These are phyloP conservation scores for Scyliorhinus canicula DNA, from an alignment of 2,797 vertebrate species.

Conservation along the genomic window DNA sequence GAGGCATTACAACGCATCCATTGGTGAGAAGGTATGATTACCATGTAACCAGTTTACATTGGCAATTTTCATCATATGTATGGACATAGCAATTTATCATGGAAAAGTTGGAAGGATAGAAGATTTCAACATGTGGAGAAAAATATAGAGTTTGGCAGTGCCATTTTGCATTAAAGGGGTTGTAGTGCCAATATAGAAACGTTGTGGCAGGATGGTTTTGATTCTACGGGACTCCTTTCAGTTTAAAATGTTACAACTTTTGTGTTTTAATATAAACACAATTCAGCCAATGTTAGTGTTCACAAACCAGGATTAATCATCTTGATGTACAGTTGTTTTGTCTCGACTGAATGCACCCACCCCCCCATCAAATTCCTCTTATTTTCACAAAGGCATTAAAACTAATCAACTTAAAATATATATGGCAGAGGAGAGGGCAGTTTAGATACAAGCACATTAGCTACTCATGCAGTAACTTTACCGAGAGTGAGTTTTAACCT, in stretches of 20 bases:
- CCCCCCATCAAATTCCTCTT: neutral
- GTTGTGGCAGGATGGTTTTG: neutral
- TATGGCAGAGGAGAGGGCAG: neutral
- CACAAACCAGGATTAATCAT: neutral
- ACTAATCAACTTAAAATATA: neutral
- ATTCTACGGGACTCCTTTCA: neutral
- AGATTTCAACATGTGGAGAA: neutral
- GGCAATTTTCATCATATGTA: neutral
- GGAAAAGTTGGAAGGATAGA: neutral
- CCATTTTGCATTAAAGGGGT: neutral
- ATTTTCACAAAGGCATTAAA: neutral
- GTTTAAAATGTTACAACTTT: neutral
- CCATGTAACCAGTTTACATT: neutral
- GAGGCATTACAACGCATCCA: neutral
- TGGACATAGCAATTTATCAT: neutral
- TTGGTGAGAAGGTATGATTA: neutral
- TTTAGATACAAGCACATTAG: neutral
- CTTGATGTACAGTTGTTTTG: neutral
- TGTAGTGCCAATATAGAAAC: neutral
- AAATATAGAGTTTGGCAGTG: neutral
- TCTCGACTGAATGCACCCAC: neutral
- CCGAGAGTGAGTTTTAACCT: neutral
- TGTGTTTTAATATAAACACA: neutral
- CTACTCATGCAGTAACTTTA: neutral
- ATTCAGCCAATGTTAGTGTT: neutral